Evolutionary conservation across 2,888 invertebrate species (phyloP).

Genomic region (Xanthia icteritia): DNA sequence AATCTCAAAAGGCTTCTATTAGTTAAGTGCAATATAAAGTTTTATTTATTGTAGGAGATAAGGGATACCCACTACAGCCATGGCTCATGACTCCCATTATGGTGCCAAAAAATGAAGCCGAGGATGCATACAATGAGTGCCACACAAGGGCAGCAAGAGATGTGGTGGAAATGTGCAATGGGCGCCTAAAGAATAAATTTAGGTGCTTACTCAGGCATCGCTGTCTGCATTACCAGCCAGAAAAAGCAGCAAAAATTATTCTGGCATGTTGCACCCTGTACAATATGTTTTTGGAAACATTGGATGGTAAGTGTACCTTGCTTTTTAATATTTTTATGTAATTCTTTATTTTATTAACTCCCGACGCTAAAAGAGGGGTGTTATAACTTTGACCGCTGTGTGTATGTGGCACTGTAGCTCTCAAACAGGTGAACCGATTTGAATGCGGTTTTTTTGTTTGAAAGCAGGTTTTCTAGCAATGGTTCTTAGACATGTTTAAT

Average conservation of each 20-base stretch:
- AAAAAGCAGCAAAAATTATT: conserved; percentile 2
- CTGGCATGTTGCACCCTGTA: conserved; percentile 8
- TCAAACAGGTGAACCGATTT: no score
- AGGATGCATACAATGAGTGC: not conserved
- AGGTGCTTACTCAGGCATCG: no score
- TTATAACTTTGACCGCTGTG: no score
- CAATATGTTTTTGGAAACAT: conserved; percentile 11
- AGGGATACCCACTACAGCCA: conserved; percentile 14
- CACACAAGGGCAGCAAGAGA: not conserved
- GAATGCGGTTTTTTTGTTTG: no score
- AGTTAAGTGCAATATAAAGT: not conserved
- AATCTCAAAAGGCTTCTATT: not conserved
- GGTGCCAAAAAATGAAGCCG: not conserved
- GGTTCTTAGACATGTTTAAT: no score
- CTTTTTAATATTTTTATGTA: not conserved
- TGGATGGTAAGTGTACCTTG: not conserved
- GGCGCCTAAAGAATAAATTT: not conserved
- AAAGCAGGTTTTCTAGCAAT: no score
- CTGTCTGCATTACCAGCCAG: not conserved
- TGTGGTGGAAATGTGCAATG: not conserved
- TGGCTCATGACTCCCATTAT: conserved; percentile 22
- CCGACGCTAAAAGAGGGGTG: no score
- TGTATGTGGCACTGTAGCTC: no score
- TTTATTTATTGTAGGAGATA: conserved; percentile 5
- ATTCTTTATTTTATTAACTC: not conserved